These are phyloP conservation scores for Ataeniobius toweri DNA, from an alignment of 2,797 vertebrate genomes.

Conservation along the genomic window DNA sequence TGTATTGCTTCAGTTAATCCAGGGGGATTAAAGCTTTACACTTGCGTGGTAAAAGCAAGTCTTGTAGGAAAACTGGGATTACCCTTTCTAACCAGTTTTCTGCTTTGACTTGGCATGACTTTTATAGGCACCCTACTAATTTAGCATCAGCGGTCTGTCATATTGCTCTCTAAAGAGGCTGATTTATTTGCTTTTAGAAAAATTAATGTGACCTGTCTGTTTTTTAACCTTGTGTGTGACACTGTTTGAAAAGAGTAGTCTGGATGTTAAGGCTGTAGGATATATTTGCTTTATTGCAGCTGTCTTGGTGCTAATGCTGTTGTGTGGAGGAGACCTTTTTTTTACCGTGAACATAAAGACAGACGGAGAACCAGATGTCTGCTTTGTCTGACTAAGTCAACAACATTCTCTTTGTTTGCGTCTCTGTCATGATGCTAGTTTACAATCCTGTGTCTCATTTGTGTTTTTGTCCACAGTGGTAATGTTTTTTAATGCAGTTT, in stretches of 20 bases:
- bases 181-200: constrained; percentile 38
- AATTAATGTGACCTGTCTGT: constrained; percentile 35
- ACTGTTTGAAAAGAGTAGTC: constrained; percentile 28
- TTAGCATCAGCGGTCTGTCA: constrained; percentile 23
- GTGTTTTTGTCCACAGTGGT: constrained; percentile 6
- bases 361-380: constrained; percentile 62
- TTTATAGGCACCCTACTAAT: constrained; percentile 15
- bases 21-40: too few species aligned
- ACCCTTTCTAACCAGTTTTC: constrained; percentile 15
- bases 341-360: constrained; percentile 43
- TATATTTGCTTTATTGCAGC: constrained; percentile 56
- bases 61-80: neutral
- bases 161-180: constrained; percentile 27
- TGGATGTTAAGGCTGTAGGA: constrained; percentile 54
- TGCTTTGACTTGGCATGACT: constrained; percentile 13
- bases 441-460: constrained; percentile 17
- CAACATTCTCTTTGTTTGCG: constrained; percentile 36
- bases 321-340: constrained; percentile 58
- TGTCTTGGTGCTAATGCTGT: constrained; percentile 49
- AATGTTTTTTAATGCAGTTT: neutral
- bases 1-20: too few species aligned
- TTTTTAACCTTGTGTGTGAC: constrained; percentile 28
- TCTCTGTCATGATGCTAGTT: constrained; percentile 17
- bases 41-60: neutral
- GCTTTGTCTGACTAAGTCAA: constrained; percentile 68